A percentile compares a stretch with the other conserved stretches of the same genome.
These are phyloP conservation scores for Lasioglossum morio DNA, from an alignment of 2,888 invertebrate genomes.

Conservation along the genomic window DNA sequence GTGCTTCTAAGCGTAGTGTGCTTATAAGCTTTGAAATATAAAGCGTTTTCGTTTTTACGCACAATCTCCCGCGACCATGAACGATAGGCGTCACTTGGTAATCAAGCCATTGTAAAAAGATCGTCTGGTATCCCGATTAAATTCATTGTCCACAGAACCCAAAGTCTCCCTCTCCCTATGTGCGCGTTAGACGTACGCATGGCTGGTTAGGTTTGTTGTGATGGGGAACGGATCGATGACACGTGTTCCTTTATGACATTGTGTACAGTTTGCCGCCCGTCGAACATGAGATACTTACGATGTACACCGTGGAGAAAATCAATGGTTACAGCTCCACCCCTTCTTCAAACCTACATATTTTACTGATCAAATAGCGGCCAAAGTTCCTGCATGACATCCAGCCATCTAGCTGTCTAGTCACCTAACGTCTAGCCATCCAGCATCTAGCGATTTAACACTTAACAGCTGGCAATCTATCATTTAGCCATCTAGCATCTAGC, in stretches of 20 bases:
- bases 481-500: no score
- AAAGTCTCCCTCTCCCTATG: neutral
- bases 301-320: neutral
- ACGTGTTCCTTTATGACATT: constrained; percentile 23
- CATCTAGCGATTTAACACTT: neutral
- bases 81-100: constrained; percentile 29
- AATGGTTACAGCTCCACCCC: neutral
- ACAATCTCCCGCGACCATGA: constrained; percentile 17
- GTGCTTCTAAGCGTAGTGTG: neutral
- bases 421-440: no score
- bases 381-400: neutral
- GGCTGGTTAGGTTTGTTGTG: constrained; percentile 10
- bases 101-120: constrained; percentile 48
- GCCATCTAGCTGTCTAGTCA: neutral
- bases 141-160: constrained; percentile 25
- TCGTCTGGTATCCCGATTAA: constrained; percentile 46
- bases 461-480: no score
- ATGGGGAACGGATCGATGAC: constrained; percentile 7
- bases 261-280: constrained; percentile 12
- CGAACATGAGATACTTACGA: constrained; percentile 1
- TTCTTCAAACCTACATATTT: neutral
- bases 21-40: constrained; percentile 45
- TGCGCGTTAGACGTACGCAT: neutral
- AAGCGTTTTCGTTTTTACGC: constrained; percentile 55
- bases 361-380: neutral